Evolutionary conservation across 2,797 vertebrate genomes (phyloP), one percentile per base, ranked within the genome.

Genomic region (Arnoldichthys spilopterus): DNA sequence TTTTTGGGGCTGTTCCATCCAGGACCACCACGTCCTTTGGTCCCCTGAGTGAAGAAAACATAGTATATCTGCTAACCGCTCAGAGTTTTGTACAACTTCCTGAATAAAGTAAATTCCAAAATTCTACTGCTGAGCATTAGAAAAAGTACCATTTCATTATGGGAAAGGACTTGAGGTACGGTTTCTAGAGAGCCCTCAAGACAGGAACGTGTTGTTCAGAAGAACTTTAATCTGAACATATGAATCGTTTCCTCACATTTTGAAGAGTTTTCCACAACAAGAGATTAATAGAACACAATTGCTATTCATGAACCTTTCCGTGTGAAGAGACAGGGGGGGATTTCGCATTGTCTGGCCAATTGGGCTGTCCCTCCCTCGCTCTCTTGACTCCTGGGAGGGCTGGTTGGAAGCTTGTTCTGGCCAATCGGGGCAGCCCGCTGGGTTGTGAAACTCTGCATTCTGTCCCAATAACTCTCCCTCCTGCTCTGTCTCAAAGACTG

Each of bases 371-470:
- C 85, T 87, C 83, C 78, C 77, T 85, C 87, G 81, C 63, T 88
- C 80, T 81, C 82, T 87, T 85, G 86, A 91, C 89, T 92, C 94
- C 92, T 91, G 88, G 90, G 89, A 94, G 91, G 91, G 92, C 78
- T 92, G 92, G 91, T 90, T 91, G 92, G 93, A 93, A 92, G 95
- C 95, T 94, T 94, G 94, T 95, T 95, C 92, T 88, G 94, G 91
- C 89, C 93, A 91, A 92, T 93, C 91, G 94, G 93, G 40, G 90
- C 91, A 91, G 92, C 91, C 92, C 86, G 85, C 62, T 32, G 62
- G 84, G 90, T 91, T 93, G 91, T 92, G 96, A 95, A 97, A 96
- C 94, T 96, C 95, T 92, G 94, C 91, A 95, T 96, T 96, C 96
- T 94, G 92, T 93, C 90, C 94, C 92, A 93, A 93, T 94, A 80